A percentile compares a stretch with the other conserved stretches of the same genome.
Evolutionary conservation across 2,797 vertebrate genomes (phyloP).

Genomic region (Nyctibius grandis): DNA sequence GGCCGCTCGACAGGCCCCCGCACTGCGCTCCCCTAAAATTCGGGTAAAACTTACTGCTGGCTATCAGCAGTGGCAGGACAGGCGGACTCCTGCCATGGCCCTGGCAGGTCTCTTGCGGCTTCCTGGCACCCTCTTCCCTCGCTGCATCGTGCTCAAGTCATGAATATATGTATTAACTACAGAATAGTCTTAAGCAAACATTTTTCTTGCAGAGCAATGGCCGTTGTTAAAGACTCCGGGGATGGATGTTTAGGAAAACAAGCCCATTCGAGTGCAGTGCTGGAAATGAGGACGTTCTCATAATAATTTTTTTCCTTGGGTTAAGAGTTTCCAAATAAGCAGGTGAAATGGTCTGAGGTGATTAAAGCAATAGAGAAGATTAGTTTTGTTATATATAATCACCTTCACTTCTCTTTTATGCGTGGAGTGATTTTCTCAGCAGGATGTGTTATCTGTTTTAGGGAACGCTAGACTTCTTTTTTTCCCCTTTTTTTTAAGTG

Average conservation of each 20-base stretch:
- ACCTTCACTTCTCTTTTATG: constrained; percentile 72
- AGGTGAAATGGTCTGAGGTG: constrained; percentile 71
- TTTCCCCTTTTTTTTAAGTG: constrained; percentile 50
- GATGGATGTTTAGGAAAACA: constrained; percentile 29
- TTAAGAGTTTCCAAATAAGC: constrained; percentile 70
- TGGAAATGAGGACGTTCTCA: constrained; percentile 54
- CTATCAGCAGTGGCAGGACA: not conserved
- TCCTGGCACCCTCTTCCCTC: not conserved
- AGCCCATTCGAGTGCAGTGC: not conserved
- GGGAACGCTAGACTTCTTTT: constrained; percentile 54
- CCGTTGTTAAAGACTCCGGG: not conserved
- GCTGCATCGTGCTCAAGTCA: constrained; percentile 9
- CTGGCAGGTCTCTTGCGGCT: rapidly evolving
- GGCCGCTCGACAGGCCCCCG: not conserved
- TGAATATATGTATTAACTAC: constrained; percentile 53
- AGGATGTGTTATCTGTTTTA: constrained; percentile 71
- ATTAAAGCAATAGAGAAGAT: constrained; percentile 74
- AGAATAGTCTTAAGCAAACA: constrained; percentile 36
- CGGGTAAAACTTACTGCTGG: not conserved
- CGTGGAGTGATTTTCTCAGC: constrained; percentile 71
- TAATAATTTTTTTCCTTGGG: constrained; percentile 34
- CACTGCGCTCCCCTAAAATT: not conserved
- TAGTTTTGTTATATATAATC: constrained; percentile 75
- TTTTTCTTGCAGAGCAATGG: constrained; percentile 35
- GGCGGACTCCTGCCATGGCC: not conserved